Base-by-base conservation (phyloP, 1,140 invertebrate genomes). In the Cephus cinctus region DNA sequence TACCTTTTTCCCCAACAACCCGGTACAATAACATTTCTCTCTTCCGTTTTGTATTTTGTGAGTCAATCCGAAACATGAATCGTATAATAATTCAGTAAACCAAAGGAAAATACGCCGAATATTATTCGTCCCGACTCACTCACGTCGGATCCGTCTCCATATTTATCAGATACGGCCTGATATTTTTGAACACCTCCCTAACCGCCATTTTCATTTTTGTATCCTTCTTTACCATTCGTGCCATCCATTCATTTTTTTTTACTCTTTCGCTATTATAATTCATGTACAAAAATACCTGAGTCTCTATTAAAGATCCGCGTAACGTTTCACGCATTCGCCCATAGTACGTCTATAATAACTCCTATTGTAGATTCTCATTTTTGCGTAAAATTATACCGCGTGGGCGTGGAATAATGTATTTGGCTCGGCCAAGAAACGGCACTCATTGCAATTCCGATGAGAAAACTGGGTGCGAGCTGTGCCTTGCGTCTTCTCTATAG, bases 41-140 rank as follows among this genome's bases (percentile, higher is more conserved):
- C 32, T 71, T 73, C 67, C 69, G 66, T 75, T 71, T 75, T 74
- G 65, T 73, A 68, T 72, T 76, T 76, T 77, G 74, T 77, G 64
- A 77, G 73, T 77, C 74, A 77, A 76, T 77, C 67, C 65, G 65
- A 75, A 75, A 77, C 74, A 77, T 75, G 73, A 77, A 76, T 74
- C 71, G 67, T 75, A 75, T 71, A 75, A 75, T 76, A 75, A 76
- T 75, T 75, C 72, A 73, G 61, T 61, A 54, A 52, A 65, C 61
- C 65, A 69, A 71, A 74, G 63, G 65, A 75, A 75, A 75, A 75
- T 69, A 76, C 65, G 59, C 55, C 53, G 52, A 61, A 74, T 74
- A 75, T 75, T 72, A 75, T 72, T 73, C 67, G 67, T 67, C 57
- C 61, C 57, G 66, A 55, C 53, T 56, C 60, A 52, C 56, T 50